A percentile compares a stretch with the other conserved stretches of the same genome.
Evolutionary conservation across 2,797 vertebrate genomes (phyloP).

Genomic region (Tapirus indicus): DNA sequence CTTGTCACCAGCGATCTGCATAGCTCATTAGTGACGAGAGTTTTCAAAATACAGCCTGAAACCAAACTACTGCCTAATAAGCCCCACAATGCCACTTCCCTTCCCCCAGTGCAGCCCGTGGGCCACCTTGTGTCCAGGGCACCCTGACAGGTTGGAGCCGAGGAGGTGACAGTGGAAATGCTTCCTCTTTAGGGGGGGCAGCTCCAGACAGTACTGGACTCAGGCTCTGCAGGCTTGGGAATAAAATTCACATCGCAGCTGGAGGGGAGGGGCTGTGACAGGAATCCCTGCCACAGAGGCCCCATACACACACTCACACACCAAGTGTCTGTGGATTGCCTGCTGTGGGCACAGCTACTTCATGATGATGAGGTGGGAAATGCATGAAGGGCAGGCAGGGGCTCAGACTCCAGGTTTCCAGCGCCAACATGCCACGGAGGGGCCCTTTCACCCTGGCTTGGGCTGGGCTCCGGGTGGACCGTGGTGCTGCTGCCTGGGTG

Average conservation of each 20-base stretch:
- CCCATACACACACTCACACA: no score
- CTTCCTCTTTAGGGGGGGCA: background rate
- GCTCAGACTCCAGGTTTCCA: background rate
- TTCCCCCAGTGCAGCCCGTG: no score
- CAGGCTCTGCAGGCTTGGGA: background rate
- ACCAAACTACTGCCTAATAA: background rate
- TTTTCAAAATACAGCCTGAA: background rate
- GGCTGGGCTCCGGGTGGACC: background rate
- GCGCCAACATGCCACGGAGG: background rate
- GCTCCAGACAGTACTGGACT: background rate
- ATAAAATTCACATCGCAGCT: background rate
- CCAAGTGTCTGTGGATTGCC: background rate
- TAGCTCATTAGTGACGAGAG: background rate
- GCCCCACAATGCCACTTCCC: background rate
- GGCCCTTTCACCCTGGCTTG: background rate
- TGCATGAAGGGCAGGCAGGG: background rate
- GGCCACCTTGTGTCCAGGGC: no score
- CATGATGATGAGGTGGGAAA: background rate
- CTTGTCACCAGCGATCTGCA: background rate
- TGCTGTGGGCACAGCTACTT: background rate
- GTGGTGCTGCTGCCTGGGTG: background rate
- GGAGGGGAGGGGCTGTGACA: background rate
- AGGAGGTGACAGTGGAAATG: background rate
- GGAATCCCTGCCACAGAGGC: background rate
- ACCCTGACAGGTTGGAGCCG: background rate